Percentiles rank a stretch among this genome's conserved stretches.
Conservation (phyloP, 1,140 invertebrate species). For the Lasioglossum albipes region DNA sequence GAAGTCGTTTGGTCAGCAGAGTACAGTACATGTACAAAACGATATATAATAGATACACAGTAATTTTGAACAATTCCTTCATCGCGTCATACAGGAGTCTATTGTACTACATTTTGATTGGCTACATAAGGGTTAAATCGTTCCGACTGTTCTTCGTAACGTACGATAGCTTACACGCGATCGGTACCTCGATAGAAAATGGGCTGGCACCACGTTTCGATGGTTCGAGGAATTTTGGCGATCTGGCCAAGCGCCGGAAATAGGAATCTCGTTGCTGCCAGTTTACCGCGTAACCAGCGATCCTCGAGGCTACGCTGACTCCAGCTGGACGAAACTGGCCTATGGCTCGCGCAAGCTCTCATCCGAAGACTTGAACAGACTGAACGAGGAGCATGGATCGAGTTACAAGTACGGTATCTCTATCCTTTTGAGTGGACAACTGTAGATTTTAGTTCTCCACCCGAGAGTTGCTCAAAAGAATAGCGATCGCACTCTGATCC, state of each 20-base stretch:
- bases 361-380: constrained; percentile 77
- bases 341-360: constrained; percentile 81
- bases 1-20: too few relatives aligned
- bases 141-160: too few relatives aligned
- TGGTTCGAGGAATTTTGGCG: constrained; percentile 84
- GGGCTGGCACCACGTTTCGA: constrained; percentile 83
- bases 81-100: too few relatives aligned
- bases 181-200: constrained; percentile 78
- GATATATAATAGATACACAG: too few relatives aligned
- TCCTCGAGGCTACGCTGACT: constrained; percentile 49
- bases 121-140: too few relatives aligned
- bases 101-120: too few relatives aligned
- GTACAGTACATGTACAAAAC: too few relatives aligned
- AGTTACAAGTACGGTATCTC: constrained; percentile 79
- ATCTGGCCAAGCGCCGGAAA: constrained; percentile 79
- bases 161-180: not conserved
- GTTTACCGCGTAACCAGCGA: constrained; percentile 78
- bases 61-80: too few relatives aligned
- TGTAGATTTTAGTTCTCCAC: not conserved
- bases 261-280: constrained; percentile 83
- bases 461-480: too few relatives aligned
- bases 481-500: too few relatives aligned
- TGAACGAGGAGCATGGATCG: constrained; percentile 75
- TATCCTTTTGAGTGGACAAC: too few relatives aligned
- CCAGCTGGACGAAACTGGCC: constrained; percentile 81